A percentile compares a stretch with the other conserved stretches of the same genome.
phyloP scores from a whole-genome alignment of 2,888 invertebrate genomes.

The Callinectes sapidus region DNA sequence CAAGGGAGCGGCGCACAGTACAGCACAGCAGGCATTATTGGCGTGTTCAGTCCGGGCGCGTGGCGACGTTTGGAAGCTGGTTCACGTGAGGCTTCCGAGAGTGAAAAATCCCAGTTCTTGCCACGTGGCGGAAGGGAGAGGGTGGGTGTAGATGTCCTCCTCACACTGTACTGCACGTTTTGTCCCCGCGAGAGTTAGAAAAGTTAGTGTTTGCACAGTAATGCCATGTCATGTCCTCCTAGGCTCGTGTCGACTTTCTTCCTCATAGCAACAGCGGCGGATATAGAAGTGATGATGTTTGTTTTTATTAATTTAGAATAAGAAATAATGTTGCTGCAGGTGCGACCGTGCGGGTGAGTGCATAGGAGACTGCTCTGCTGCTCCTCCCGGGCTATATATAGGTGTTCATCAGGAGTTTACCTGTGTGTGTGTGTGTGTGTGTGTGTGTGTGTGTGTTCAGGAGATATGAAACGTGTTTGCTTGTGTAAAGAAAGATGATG shows the following conservation, averaged over 20 bases:
- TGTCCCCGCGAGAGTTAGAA: background rate
- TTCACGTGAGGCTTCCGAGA: conserved; percentile 4
- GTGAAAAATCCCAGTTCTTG: background rate
- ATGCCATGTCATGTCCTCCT: background rate
- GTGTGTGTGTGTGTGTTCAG: no score
- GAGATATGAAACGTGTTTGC: no score
- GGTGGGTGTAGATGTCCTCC: background rate
- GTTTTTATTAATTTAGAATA: background rate
- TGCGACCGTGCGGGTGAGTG: background rate
- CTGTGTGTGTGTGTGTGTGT: background rate
- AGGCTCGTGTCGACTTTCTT: background rate
- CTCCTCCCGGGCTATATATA: conserved; percentile 11
- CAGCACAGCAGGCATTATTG: background rate
- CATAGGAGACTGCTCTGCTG: background rate
- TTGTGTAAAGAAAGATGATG: background rate
- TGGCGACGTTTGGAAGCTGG: conserved; percentile 20
- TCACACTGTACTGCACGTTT: background rate
- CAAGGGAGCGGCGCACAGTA: background rate
- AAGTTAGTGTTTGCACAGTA: background rate
- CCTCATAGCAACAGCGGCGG: background rate
- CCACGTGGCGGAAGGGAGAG: background rate
- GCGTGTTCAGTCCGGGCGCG: background rate
- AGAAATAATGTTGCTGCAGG: background rate
- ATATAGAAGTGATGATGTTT: background rate
- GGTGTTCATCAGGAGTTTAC: background rate